phyloP scores from a whole-genome alignment of 37 sponge, comb jelly and placozoan genomes.

The Chondrosia reniformis region DNA sequence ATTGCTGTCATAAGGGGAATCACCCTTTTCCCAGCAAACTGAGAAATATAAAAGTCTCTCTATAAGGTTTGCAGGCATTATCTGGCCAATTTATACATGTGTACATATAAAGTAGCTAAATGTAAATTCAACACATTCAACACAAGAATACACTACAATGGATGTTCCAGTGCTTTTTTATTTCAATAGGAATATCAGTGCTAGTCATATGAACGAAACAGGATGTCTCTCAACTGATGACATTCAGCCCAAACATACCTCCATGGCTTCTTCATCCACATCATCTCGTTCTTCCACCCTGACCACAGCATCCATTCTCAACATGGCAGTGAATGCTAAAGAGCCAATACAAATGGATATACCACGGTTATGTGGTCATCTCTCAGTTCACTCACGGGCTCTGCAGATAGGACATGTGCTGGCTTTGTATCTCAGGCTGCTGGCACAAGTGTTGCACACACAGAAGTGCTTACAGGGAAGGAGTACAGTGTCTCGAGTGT shows the following conservation, averaged over 20 bases:
- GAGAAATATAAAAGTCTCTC: background rate
- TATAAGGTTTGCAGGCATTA: background rate
- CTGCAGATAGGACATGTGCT: constrained; percentile 90
- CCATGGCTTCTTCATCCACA: constrained; percentile 33
- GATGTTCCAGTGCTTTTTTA: background rate
- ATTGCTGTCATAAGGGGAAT: constrained; percentile 19
- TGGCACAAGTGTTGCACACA: constrained; percentile 73
- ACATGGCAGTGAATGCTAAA: constrained; percentile 74
- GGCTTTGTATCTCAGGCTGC: constrained; percentile 62
- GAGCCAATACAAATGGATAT: background rate
- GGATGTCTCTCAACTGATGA: no score
- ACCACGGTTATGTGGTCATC: background rate
- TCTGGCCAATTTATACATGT: background rate
- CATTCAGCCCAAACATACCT: no score
- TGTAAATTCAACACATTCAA: no score
- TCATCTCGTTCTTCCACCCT: constrained; percentile 10
- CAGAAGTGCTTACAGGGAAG: constrained; percentile 87
- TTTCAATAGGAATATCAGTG: background rate
- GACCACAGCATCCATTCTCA: constrained; percentile 60
- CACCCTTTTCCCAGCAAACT: constrained; percentile 19
- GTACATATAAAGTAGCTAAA: background rate
- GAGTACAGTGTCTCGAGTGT: constrained; percentile 66
- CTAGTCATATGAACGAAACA: background rate
- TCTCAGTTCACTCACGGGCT: constrained; percentile 66
- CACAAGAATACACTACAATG: background rate